Base-by-base conservation (phyloP, 2,888 invertebrate species). In the Allacma fusca region DNA sequence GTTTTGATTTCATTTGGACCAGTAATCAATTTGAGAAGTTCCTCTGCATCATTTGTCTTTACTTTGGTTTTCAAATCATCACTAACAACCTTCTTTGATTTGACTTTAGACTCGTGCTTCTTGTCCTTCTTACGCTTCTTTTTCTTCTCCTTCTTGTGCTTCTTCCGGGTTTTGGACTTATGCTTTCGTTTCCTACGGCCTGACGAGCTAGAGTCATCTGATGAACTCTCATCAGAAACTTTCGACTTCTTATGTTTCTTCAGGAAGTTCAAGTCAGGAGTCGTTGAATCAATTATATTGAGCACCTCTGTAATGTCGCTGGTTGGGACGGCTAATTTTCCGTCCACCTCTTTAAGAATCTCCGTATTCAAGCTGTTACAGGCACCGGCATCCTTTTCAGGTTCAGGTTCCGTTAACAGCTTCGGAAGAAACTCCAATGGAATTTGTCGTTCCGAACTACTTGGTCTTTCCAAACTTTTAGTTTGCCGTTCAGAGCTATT, bases 91-190 rank as follows among this genome's bases (percentile, higher is more conserved):
- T 68, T 68, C 19, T 40, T 68, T 9, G 43, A 68, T 21, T 40
- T 68, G 4, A 4, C 1, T 29, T 19, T 26, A 13, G 13, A 12
- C n/a, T 34, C 40, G 40, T 34, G 28, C 23, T 34, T 29, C 21
- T 68, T 34, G 5, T 28, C 23, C 43, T 68, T 68, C 43, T 68
- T 68, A 23, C 34, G 68, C 43, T 68, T 68, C 34, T 68, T 68
- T 13, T 68, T 68, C 68, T 68, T 68, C 34, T 68, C 68, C 19
- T 68, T 68, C 68, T 68, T 68, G 1, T 29, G 68, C 43, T 68
- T 68, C 43, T 68, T 68, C n/a, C 43, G 19, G 23, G 40, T 29
- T 68, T 68, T 68, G 4, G 68, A 68, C 7, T 68, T 68, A 23
- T 68, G 68, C 23, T 68, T 68, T 40, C 43, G 1, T 68, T 68